phyloP scores from a whole-genome alignment of 2,888 invertebrate genomes.

The Perizoma affinitatum region DNA sequence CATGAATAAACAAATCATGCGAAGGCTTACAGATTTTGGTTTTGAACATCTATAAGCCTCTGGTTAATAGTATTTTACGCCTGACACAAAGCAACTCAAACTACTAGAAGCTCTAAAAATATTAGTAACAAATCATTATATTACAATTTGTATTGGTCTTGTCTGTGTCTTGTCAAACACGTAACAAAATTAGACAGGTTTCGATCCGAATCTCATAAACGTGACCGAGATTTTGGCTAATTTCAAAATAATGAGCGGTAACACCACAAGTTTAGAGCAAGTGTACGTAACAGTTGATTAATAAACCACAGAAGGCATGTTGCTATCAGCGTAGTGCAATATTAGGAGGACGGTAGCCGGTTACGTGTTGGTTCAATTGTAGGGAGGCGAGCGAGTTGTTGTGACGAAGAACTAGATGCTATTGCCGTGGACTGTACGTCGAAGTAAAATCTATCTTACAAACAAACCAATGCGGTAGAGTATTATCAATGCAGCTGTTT shows the following conservation, averaged over 20 bases:
- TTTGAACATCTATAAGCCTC: too few relatives aligned
- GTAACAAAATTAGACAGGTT: slow-evolving; percentile 14
- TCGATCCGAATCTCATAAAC: slow-evolving; percentile 14
- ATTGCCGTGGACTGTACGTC: too few relatives aligned
- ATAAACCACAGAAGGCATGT: slow-evolving; percentile 43
- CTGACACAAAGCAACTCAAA: too few relatives aligned
- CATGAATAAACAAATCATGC: too few relatives aligned
- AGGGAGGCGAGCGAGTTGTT: background rate
- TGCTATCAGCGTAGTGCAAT: slow-evolving; percentile 41
- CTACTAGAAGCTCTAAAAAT: too few relatives aligned
- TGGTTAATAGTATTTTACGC: too few relatives aligned
- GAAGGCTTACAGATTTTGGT: too few relatives aligned
- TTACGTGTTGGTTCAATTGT: slow-evolving; percentile 30
- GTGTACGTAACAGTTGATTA: slow-evolving; percentile 47
- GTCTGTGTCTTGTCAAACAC: slow-evolving; percentile 18
- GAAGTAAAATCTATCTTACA: too few relatives aligned
- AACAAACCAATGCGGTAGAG: too few relatives aligned
- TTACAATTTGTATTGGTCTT: slow-evolving; percentile 6
- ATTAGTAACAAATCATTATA: too few relatives aligned
- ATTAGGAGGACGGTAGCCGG: slow-evolving; percentile 36
- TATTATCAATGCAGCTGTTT: too few relatives aligned
- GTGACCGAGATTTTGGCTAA: slow-evolving; percentile 37
- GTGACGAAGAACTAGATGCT: too few relatives aligned
- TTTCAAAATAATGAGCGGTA: slow-evolving; percentile 30
- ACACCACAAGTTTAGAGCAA: slow-evolving; percentile 27